phyloP scores from a whole-genome alignment of 2,113 vertebrate genomes.

The Terrapene triunguis region DNA sequence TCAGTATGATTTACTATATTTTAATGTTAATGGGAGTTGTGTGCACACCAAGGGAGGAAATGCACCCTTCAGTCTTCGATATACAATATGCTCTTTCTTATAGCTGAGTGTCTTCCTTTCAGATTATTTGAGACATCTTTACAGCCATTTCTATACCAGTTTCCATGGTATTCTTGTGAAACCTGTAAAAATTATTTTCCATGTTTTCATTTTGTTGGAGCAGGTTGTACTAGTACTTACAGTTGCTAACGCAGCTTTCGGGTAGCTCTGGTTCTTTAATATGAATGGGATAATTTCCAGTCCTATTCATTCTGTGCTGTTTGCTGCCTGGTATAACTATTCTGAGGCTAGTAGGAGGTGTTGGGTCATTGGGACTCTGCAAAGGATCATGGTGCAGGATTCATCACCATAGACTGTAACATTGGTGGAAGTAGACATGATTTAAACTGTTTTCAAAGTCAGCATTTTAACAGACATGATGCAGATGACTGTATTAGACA shows the following conservation, averaged over 20 bases:
- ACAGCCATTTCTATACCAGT: slow-evolving; percentile 53
- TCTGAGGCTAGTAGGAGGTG: background rate
- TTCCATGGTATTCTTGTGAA: slow-evolving; percentile 68
- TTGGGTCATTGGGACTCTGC: background rate
- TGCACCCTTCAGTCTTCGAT: slow-evolving; percentile 18
- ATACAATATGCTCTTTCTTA: background rate
- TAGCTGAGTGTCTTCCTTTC: slow-evolving; percentile 17
- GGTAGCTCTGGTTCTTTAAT: slow-evolving; percentile 30
- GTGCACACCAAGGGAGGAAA: slow-evolving; percentile 36
- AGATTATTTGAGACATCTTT: slow-evolving; percentile 32
- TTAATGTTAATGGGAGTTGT: slow-evolving; percentile 47
- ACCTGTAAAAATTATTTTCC: slow-evolving; percentile 56
- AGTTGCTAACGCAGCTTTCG: background rate
- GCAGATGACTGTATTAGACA: background rate
- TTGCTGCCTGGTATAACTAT: background rate
- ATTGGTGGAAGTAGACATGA: background rate
- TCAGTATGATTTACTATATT: slow-evolving; percentile 37
- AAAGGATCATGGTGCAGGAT: background rate
- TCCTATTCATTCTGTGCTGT: background rate
- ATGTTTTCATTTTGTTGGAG: slow-evolving; percentile 7
- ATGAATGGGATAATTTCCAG: background rate
- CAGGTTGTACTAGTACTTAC: slow-evolving; percentile 15
- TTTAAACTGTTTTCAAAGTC: background rate
- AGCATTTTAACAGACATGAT: background rate
- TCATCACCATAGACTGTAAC: background rate